Evolutionary conservation across 2,113 vertebrate species (phyloP).

Genomic region (Vidua chalybeata): DNA sequence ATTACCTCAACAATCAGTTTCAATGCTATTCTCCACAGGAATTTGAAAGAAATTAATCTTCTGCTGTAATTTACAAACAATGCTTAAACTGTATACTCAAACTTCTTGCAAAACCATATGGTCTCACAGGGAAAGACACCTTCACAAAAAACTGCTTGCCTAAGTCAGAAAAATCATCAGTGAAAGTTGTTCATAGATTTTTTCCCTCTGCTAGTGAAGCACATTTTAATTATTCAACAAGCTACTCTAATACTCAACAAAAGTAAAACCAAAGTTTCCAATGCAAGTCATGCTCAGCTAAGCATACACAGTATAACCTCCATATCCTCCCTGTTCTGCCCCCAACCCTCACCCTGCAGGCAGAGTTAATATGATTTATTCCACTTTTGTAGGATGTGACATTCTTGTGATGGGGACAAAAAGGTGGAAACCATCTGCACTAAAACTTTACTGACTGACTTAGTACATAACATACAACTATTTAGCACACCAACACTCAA

Average conservation of each 20-base stretch:
- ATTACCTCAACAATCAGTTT: neutral
- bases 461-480: neutral
- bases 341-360: neutral
- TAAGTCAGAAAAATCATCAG: neutral
- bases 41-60: neutral
- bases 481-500: neutral
- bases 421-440: neutral
- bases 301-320: neutral
- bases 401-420: neutral
- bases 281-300: neutral
- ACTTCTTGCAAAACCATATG: neutral
- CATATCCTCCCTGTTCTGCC: neutral
- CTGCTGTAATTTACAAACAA: neutral
- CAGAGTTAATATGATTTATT: neutral
- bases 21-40: neutral
- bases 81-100: neutral
- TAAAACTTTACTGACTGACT: neutral
- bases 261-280: neutral
- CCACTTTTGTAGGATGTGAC: rapidly evolving
- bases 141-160: neutral
- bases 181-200: neutral
- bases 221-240: neutral
- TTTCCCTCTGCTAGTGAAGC: neutral
- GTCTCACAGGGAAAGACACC: neutral
- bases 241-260: neutral